phyloP scores from a whole-genome alignment of 2,888 invertebrate genomes.

The Psylliodes chrysocephalus region DNA sequence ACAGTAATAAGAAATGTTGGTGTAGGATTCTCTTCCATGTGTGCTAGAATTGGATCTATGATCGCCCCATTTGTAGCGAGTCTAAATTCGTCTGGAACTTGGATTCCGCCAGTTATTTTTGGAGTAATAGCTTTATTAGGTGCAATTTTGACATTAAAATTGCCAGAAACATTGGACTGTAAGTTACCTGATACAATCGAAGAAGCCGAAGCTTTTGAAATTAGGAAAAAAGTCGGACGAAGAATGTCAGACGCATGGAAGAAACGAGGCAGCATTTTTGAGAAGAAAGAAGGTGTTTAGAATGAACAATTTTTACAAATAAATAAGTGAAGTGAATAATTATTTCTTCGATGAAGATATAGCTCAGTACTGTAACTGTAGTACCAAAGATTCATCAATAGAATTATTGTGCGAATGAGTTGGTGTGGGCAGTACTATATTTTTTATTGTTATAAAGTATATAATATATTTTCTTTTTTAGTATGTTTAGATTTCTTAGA shows the following conservation, averaged over 20 bases:
- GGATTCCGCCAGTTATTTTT: conserved; percentile 76
- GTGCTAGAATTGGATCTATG: conserved; percentile 88
- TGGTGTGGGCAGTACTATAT: not conserved
- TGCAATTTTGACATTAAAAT: conserved; percentile 72
- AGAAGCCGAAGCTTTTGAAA: conserved; percentile 72
- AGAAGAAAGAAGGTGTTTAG: not conserved
- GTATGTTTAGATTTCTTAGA: not conserved
- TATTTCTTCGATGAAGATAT: not conserved
- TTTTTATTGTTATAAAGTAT: not conserved
- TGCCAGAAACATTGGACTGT: conserved; percentile 83
- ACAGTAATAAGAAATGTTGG: conserved; percentile 89
- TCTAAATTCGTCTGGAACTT: conserved; percentile 66
- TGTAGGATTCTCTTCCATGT: conserved; percentile 86
- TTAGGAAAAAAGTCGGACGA: conserved; percentile 28
- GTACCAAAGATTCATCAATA: no score
- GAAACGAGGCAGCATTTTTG: conserved; percentile 1
- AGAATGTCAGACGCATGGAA: conserved; percentile 1
- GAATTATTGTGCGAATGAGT: not conserved
- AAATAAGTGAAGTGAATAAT: not conserved
- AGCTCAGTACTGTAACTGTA: no score
- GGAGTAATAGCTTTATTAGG: conserved; percentile 77
- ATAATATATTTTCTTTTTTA: not conserved
- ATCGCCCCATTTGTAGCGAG: conserved; percentile 84
- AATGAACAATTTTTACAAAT: not conserved
- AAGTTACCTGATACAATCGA: conserved; percentile 82